Percentiles rank a stretch among this genome's conserved stretches.
phyloP scores from a whole-genome alignment of 2,888 invertebrate genomes.

The Metellina segmentata region DNA sequence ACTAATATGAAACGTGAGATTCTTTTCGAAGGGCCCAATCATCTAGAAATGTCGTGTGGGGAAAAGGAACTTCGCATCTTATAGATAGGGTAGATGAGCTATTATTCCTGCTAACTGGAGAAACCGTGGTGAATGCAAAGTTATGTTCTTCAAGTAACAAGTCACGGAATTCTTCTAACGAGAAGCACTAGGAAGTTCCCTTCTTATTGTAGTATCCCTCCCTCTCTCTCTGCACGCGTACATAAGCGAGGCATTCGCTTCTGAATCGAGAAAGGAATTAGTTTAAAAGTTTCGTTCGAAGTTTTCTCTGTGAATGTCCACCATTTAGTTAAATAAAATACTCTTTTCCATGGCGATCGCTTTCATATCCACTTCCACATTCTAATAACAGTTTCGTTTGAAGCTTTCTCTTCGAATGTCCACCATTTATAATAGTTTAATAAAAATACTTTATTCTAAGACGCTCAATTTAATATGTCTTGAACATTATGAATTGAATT shows the following conservation, averaged over 20 bases:
- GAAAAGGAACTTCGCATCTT: neutral
- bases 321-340: too few species aligned
- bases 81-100: neutral
- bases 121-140: neutral
- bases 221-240: neutral
- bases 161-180: constrained; percentile 47
- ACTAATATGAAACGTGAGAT: constrained; percentile 10
- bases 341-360: too few species aligned
- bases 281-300: neutral
- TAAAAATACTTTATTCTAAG: too few species aligned
- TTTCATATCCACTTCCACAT: too few species aligned
- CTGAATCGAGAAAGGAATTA: neutral
- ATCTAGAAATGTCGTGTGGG: constrained; percentile 12
- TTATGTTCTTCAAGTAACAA: neutral
- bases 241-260: neutral
- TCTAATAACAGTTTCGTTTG: too few species aligned
- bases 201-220: neutral
- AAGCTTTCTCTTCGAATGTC: too few species aligned
- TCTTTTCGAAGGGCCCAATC: constrained; percentile 2
- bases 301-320: too few species aligned
- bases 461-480: too few species aligned
- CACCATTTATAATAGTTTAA: too few species aligned
- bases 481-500: too few species aligned
- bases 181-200: constrained; percentile 22
- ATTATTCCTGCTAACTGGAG: neutral